Conservation (phyloP, 2,113 vertebrate species). For the Abramis brama region DNA sequence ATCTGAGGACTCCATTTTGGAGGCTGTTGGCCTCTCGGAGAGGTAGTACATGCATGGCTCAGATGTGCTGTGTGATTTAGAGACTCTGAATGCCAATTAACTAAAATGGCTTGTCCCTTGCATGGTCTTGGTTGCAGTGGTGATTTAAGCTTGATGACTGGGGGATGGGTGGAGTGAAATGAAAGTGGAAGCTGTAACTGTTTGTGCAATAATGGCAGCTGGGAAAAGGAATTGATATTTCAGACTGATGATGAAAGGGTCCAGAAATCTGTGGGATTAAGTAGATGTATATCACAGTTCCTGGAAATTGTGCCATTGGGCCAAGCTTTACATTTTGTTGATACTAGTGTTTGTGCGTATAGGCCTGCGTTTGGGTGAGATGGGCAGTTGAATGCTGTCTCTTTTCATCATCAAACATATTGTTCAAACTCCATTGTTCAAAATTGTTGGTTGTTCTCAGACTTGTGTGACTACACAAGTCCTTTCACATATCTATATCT, state of each 20-base stretch:
- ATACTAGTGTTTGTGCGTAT: neutral
- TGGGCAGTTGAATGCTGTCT: neutral
- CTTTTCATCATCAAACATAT: neutral
- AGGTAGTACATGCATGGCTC: conserved; percentile 80
- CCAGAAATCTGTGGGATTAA: conserved; percentile 42
- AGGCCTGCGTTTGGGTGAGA: neutral
- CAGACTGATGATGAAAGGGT: conserved; percentile 30
- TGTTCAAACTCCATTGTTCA: neutral
- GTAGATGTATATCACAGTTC: conserved; percentile 18
- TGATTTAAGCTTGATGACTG: conserved; percentile 10
- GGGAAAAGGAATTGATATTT: conserved; percentile 1
- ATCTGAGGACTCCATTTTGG: conserved; percentile 80
- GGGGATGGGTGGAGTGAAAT: neutral
- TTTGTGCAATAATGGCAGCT: conserved; percentile 16
- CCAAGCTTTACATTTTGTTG: neutral
- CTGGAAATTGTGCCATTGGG: neutral
- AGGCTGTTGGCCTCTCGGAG: conserved; percentile 72
- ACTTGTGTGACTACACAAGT: neutral
- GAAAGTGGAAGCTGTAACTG: neutral
- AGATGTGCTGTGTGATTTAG: conserved; percentile 43
- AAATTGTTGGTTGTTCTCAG: neutral
- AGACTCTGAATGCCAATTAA: conserved; percentile 13
- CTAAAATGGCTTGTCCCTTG: neutral
- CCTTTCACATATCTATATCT: neutral
- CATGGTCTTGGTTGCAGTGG: conserved; percentile 3